Base-by-base conservation (phyloP, 1,140 invertebrate species). In the Pomacea maculata region DNA sequence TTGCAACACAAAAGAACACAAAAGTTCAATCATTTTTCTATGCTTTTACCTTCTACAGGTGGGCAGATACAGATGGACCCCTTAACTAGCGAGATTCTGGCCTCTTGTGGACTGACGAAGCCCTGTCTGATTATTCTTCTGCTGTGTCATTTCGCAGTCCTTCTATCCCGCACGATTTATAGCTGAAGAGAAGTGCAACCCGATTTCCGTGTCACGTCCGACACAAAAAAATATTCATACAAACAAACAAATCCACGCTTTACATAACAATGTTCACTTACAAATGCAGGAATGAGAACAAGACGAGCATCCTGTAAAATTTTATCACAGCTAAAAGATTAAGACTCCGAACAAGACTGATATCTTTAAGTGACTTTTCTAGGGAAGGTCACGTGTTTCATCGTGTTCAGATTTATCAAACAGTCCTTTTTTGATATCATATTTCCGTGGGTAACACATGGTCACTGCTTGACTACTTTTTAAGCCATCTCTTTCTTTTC, bases 31-130 rank as follows among this genome's bases (percentile, higher is more conserved):
- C 25, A n/a, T 4, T 12, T 0, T 25, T 45, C 5, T 25, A n/a
- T 71, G 67, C 17, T 19, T 70, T 52, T 68, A 52, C 15, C n/a
- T 55, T 14, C 61, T 63, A 19, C 80, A 83, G 83, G 83, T 72
- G 83, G 83, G 11, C 55, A 57, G 64, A 81, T 84, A 55, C n/a
- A 21, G n/a, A 57, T 68, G 57, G 75, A 84, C 65, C 81, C 75
- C 15, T 21, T 55, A 7, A 78, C 81, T 21, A 79, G 70, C 19
- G 83, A 84, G 52, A 74, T 84, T 71, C 68, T 78, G 79, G 80
- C 75, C 11, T 54, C 65, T 6, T 75, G 74, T 7, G 54, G 55
- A 45, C 12, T 64, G 10, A 64, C 72, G 19, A 57, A 65, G 55
- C 57, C 65, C 15, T 82, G 65, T 15, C 12, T 64, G 21, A 14